Percentiles rank a stretch among this genome's conserved stretches.
phyloP scores from a whole-genome alignment of 2,888 invertebrate genomes.

The Malacosoma neustria region DNA sequence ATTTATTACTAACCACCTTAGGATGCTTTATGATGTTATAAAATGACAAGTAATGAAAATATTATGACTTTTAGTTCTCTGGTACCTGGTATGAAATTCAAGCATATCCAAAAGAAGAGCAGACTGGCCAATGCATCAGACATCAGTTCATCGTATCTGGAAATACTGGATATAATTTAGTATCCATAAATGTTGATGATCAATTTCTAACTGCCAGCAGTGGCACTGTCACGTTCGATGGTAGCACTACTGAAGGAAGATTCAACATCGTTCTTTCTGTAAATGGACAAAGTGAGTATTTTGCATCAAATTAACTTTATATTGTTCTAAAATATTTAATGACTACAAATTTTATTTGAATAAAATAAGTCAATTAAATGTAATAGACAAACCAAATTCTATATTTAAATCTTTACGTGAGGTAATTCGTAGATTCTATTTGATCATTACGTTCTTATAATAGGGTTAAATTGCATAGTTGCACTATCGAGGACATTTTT shows the following conservation, averaged over 20 bases:
- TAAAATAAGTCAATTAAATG: no score
- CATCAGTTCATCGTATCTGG: conserved; percentile 24
- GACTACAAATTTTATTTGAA: no score
- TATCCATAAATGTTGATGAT: conserved; percentile 27
- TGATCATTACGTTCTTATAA: no score
- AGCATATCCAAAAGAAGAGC: conserved; percentile 35
- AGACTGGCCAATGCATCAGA: conserved; percentile 38
- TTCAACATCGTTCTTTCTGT: conserved; percentile 23
- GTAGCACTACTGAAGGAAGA: conserved; percentile 29
- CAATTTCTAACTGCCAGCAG: conserved; percentile 19
- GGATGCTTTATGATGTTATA: no score
- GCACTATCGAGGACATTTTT: no score
- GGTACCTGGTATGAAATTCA: conserved; percentile 40
- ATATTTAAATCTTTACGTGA: no score
- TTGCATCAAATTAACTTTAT: background rate
- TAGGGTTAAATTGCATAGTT: no score
- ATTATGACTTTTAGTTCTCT: conserved; percentile 36
- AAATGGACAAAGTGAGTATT: conserved; percentile 15
- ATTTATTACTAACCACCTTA: no score
- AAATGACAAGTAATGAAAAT: no score
- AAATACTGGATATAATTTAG: conserved; percentile 20
- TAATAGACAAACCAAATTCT: no score
- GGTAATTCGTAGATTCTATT: no score
- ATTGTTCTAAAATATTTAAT: background rate
- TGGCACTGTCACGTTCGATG: conserved; percentile 21